phyloP scores from a whole-genome alignment of 2,113 vertebrate genomes.

The Sminthopsis crassicaudata region DNA sequence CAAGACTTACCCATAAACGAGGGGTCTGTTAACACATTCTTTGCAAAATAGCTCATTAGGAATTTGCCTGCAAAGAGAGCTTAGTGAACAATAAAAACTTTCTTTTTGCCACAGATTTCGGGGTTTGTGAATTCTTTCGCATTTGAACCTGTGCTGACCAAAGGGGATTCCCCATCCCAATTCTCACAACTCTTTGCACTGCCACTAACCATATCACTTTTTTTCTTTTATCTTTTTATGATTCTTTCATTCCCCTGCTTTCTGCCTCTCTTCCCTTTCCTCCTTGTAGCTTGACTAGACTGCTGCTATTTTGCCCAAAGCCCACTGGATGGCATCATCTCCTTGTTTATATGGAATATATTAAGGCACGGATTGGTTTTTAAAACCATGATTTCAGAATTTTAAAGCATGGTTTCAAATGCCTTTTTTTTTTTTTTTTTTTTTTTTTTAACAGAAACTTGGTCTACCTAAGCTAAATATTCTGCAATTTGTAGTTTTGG shows the following conservation, averaged over 20 bases:
- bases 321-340: constrained; percentile 66
- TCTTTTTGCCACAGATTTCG: no score
- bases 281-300: background rate
- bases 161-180: no score
- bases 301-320: background rate
- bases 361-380: constrained; percentile 32
- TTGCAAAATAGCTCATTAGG: no score
- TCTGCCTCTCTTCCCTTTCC: background rate
- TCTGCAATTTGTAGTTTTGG: background rate
- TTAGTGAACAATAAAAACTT: no score
- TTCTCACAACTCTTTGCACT: no score
- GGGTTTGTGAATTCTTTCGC: no score
- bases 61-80: no score
- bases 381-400: background rate
- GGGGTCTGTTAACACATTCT: no score
- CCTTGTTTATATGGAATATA: background rate
- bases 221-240: background rate
- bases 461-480: background rate
- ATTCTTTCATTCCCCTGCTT: background rate
- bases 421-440: background rate
- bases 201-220: no score
- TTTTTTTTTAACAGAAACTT: background rate
- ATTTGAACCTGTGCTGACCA: no score
- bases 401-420: constrained; percentile 21
- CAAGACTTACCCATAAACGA: no score